Evolutionary conservation across 2,797 vertebrate genomes (phyloP), one percentile per base, ranked within the genome.

Genomic region (Phaenicophaeus curvirostris): DNA sequence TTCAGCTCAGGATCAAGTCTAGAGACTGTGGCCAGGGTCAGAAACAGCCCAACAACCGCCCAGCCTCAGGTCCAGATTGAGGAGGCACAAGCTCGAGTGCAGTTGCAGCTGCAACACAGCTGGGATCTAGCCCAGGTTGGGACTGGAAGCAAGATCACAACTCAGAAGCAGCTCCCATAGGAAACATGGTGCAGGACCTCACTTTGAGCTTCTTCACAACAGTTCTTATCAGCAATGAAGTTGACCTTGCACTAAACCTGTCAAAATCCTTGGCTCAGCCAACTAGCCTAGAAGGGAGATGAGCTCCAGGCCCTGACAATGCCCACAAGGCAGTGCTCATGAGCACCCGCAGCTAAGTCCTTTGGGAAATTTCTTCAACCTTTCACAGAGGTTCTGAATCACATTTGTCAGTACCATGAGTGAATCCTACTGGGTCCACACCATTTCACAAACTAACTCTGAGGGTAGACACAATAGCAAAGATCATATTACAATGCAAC

Each of bases 341-440:
- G 27, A 35, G 15, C 0, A 0, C 13, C 6, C 27, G 18, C 0
- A 0, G 11, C 13, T 51, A 39, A 50, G 4, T 30, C 23, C 27
- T 44, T 44, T 46, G 61, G 48, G 27, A 57, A 48, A 24, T 57
- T 58, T 16, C 6, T 23, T 71, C 50, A 17, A 30, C 8, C 8
- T 77, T 85, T 62, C 24, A 55, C 11, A 57, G 8, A 51, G 4
- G 4, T 39, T 85, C 15, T 54, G 11, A 62, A n/a, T 39, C 51
- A 73, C 23, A 18, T 10, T 7, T 41, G 11, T 23, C 41, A 48
- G 2, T 37, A 24, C 12, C 9, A 9, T 18, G 23, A 12, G 3
- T 25, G 10, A 35, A 31, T 65, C 39, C 31, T 30, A 13, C 7
- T 14, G 8, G 51, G 10, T 33, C 57, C 46, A 39, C 13, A 28